Evolutionary conservation across 2,797 vertebrate genomes (phyloP).

Genomic region (Helarctos malayanus): DNA sequence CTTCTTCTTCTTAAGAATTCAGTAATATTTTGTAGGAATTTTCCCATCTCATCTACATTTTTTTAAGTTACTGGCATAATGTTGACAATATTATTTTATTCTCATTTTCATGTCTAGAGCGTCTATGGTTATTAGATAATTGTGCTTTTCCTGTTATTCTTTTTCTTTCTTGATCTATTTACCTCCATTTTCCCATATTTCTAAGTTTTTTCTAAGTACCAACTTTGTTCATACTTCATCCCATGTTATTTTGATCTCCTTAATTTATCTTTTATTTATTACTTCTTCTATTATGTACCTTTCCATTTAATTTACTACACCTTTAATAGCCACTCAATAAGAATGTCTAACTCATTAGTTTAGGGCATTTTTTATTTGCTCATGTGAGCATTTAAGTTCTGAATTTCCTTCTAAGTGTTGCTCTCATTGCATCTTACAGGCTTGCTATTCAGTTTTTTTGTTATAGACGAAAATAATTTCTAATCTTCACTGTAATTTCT

Average conservation of each 20-base stretch:
- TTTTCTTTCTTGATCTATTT: not conserved
- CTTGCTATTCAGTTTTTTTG: not conserved
- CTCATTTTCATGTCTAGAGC: not conserved
- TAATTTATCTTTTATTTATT: not conserved
- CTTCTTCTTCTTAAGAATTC: not conserved
- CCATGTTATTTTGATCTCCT: not conserved
- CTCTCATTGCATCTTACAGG: not conserved
- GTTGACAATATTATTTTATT: not conserved
- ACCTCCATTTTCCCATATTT: not conserved
- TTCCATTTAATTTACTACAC: not conserved
- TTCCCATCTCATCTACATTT: not conserved
- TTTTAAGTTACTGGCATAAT: not conserved
- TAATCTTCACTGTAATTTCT: not conserved
- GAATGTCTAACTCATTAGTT: not conserved
- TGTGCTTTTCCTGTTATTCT: not conserved
- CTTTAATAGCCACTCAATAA: not conserved
- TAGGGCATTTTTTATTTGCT: not conserved
- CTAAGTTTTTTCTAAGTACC: not conserved
- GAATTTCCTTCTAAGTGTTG: not conserved
- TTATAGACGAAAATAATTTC: conserved; percentile 1
- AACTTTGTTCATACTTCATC: not conserved
- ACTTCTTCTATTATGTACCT: not conserved
- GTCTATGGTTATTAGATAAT: not conserved
- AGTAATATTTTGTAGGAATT: not conserved
- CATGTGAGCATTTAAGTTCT: not conserved